Evolutionary conservation across 92 coral and sea anemone species (phyloP).

Genomic region (Palythoa grandiflora): DNA sequence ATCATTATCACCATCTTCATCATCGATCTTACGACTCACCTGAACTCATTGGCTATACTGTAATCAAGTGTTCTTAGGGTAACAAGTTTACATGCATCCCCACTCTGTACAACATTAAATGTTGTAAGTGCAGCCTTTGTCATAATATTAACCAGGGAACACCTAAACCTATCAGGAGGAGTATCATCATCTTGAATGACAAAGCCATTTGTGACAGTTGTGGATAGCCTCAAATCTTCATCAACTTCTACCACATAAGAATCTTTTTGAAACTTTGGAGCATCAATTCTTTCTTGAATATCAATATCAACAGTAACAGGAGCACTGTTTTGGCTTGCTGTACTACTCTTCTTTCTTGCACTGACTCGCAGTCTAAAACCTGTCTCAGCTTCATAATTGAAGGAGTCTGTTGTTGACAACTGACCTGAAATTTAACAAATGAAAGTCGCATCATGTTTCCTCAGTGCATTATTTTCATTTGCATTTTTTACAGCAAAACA

Average conservation of each 20-base stretch:
- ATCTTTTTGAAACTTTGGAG: slow-evolving; percentile 63
- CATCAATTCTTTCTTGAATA: slow-evolving; percentile 62
- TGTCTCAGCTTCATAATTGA: slow-evolving; percentile 74
- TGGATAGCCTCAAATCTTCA: slow-evolving; percentile 51
- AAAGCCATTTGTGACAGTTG: slow-evolving; percentile 54
- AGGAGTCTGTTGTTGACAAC: slow-evolving; percentile 64
- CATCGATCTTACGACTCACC: too few species aligned
- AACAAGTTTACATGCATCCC: slow-evolving; percentile 48
- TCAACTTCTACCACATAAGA: slow-evolving; percentile 42
- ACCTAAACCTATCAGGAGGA: slow-evolving; percentile 50
- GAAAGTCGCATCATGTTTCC: too few species aligned
- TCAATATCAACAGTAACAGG: slow-evolving; percentile 60
- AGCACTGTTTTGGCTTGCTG: slow-evolving; percentile 25
- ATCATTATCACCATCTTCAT: too few species aligned
- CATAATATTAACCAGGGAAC: slow-evolving; percentile 57
- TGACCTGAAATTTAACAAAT: slow-evolving; percentile 59
- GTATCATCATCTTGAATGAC: slow-evolving; percentile 58
- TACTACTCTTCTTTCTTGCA: slow-evolving; percentile 55
- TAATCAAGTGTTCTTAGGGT: slow-evolving; percentile 45
- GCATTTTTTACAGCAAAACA: too few species aligned
- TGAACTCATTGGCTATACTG: too few species aligned
- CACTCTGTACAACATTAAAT: slow-evolving; percentile 35
- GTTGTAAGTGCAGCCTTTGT: slow-evolving; percentile 39
- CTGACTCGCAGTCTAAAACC: slow-evolving; percentile 59
- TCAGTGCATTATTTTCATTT: too few species aligned